Base-by-base conservation (phyloP, 2,797 vertebrate species). In the Pyrocephalus nanus region DNA sequence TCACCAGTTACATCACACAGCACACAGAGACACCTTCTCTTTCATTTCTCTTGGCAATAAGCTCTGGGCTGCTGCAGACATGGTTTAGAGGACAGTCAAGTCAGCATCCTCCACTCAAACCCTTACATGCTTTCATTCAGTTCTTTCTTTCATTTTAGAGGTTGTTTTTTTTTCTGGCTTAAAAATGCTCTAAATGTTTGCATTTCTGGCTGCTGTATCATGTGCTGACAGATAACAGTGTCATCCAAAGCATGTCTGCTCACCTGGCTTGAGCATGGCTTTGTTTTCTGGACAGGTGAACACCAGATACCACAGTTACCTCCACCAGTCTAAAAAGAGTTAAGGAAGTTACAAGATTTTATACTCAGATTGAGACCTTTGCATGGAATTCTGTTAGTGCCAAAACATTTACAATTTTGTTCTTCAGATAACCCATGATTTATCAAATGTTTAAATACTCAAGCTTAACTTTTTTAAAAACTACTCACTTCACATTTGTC, bases 381-480 rank as follows among this genome's bases (percentile, higher is more conserved):
- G 66, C 51, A 53, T 62, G 34, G 40, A 78, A 72, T 53, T 60
- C 54, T 75, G 21, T 43, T 30, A 32, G 32, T 58, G 54, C 40
- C 79, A 86, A 69, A 86, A 80, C 29, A 79, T 62, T 54, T 42
- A 42, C 32, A 11, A 9, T 81, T 90, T 80, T 77, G 43, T 87
- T 74, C 74, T 70, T 79, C 34, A 42, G 45, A 67, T 73, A 90
- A 84, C 9, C 11, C 26, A 43, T 45, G 7, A 50, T 84, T 92
- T 86, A 76, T 42, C 80, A 73, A 82, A 88, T 61, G 23, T 88
- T 84, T 86, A 90, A 88, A 82, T 76, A 86, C 36, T 75, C 40
- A 64, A 58, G 71, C 6, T 50, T 53, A 65, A 85, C 19, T 76
- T 75, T 64, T 88, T 92, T 55, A 61, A 86, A 90, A 92, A 60